Evolutionary conservation across 2,888 invertebrate species (phyloP).

Genomic region (Ornithoptera priamus): DNA sequence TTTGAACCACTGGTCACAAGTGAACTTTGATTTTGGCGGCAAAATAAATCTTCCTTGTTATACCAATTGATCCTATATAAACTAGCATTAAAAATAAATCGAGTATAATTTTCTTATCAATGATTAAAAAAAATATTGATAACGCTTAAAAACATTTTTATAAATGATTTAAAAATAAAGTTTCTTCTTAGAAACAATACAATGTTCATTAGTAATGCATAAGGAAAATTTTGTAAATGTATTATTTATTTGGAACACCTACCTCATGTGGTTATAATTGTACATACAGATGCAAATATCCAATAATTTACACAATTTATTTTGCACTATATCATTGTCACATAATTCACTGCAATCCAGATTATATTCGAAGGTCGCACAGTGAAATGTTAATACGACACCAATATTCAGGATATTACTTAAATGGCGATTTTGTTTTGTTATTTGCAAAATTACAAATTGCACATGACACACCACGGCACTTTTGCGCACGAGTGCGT

Average conservation of each 20-base stretch:
- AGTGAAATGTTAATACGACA: not conserved
- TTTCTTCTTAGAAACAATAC: not conserved
- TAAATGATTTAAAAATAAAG: too few species aligned
- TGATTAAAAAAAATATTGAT: too few species aligned
- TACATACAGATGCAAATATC: not conserved
- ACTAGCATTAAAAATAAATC: too few species aligned
- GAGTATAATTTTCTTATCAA: too few species aligned
- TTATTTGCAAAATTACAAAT: slow-evolving; percentile 2
- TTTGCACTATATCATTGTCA: slow-evolving; percentile 23
- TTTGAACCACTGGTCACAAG: too few species aligned
- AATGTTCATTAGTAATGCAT: not conserved
- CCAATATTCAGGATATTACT: not conserved
- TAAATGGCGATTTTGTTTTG: slow-evolving; percentile 3
- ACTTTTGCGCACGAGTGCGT: slow-evolving; percentile 2
- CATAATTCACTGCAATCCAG: slow-evolving; percentile 28
- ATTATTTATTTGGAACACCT: slow-evolving; percentile 26
- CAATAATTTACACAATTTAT: slow-evolving; percentile 3
- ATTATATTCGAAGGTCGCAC: not conserved
- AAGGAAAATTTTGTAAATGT: slow-evolving; percentile 11
- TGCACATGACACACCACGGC: not conserved
- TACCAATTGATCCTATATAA: too few species aligned
- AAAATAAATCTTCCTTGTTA: too few species aligned
- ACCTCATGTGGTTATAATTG: slow-evolving; percentile 23
- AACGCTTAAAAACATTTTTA: too few species aligned
- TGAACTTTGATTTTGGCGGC: too few species aligned